phyloP scores from a whole-genome alignment of 2,797 vertebrate species.

The Girardinus metallicus region DNA sequence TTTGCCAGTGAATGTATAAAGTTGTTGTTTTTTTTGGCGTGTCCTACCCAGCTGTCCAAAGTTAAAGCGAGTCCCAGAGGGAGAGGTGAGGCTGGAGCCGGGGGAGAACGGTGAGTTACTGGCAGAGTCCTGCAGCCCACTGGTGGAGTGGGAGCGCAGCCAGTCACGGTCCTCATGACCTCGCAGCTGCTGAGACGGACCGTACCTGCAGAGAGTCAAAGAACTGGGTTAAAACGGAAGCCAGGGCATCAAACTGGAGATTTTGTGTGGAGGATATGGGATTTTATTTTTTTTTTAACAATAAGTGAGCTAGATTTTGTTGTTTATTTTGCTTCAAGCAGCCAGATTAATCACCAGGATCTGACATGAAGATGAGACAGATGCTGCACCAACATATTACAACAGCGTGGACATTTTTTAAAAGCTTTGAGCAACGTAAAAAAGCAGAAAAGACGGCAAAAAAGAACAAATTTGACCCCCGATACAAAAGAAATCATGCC shows the following conservation, averaged over 20 bases:
- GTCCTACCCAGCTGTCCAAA: constrained; percentile 91
- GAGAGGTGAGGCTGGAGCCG: constrained; percentile 93
- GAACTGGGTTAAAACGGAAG: constrained; percentile 6
- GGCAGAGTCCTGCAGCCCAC: constrained; percentile 91
- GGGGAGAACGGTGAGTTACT: constrained; percentile 95
- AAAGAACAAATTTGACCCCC: constrained; percentile 16
- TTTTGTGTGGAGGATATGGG: constrained; percentile 15
- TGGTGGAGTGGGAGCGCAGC: constrained; percentile 95
- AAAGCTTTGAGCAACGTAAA: constrained; percentile 52
- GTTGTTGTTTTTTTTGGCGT: no score
- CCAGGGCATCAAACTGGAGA: not conserved
- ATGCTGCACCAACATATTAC: constrained; percentile 40
- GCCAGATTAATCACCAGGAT: constrained; percentile 46
- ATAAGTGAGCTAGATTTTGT: constrained; percentile 17
- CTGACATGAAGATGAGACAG: constrained; percentile 38
- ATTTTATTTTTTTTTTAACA: constrained; percentile 8
- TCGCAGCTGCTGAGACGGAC: constrained; percentile 90
- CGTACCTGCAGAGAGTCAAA: constrained; percentile 81
- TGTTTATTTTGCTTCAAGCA: constrained; percentile 17
- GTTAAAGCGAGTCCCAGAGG: constrained; percentile 94
- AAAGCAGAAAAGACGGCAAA: constrained; percentile 46
- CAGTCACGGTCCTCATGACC: constrained; percentile 95
- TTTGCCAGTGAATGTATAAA: not conserved
- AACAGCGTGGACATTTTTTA: constrained; percentile 42
- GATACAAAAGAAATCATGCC: constrained; percentile 26